These are phyloP conservation scores for Helogale parvula DNA, from an alignment of 2,113 vertebrate genomes.

Conservation along the genomic window DNA sequence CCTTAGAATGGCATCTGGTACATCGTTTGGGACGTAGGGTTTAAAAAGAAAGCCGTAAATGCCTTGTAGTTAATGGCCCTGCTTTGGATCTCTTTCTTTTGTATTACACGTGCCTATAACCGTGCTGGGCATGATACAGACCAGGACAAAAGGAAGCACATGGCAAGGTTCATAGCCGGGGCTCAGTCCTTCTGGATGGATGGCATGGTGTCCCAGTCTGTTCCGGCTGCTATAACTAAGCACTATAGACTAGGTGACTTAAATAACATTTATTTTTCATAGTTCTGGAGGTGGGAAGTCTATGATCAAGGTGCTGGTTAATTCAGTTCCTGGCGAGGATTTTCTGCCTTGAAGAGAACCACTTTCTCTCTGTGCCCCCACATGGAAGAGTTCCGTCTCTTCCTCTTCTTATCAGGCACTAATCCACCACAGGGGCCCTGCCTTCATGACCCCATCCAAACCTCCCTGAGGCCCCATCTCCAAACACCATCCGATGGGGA, in stretches of 20 bases:
- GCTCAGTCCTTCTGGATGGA: neutral
- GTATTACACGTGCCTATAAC: neutral
- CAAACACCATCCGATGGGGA: neutral
- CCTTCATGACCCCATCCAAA: neutral
- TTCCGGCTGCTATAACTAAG: neutral
- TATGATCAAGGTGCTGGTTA: neutral
- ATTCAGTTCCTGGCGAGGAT: neutral
- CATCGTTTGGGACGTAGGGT: neutral
- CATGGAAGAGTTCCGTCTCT: neutral
- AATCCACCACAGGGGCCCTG: neutral
- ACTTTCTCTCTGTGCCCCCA: neutral
- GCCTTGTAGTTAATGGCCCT: conserved; percentile 23
- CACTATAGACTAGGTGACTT: neutral
- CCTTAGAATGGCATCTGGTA: conserved; percentile 20
- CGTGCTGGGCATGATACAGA: neutral
- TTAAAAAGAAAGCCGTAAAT: conserved; percentile 45
- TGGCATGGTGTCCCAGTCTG: neutral
- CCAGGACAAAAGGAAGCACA: neutral
- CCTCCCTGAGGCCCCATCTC: neutral
- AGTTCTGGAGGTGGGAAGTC: neutral
- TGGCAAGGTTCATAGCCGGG: neutral
- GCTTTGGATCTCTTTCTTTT: neutral
- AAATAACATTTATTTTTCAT: neutral
- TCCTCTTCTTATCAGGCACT: neutral
- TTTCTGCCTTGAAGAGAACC: neutral